Evolutionary conservation across 2,113 vertebrate genomes (phyloP), one percentile per base, ranked within the genome.

Genomic region (Murina feae): DNA sequence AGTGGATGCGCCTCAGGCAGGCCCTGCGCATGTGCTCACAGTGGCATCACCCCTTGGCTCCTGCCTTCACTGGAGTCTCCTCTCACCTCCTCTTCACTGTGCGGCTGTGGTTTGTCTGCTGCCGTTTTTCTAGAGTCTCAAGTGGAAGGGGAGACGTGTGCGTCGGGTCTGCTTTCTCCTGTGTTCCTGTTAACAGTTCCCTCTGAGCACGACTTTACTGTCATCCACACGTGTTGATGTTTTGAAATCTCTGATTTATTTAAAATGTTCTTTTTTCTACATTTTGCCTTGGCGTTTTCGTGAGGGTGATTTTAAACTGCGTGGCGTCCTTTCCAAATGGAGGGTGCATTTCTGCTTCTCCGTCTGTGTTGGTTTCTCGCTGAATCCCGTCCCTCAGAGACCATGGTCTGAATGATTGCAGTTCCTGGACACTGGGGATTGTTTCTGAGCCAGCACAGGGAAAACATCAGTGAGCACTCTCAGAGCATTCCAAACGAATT

Each of bases 41-140:
- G n/a, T 4, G 18, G 28, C 8, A 23, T 21, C 8, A 6, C 25
- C 20, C 21, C 0, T 28, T 0, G 3, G 6, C 42, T 5, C 28
- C 42, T 13, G 20, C 20, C 28, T 55, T 16, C 65, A 6, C 8
- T 25, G 68, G 60, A 14, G 25, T 35, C 16, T 30, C 0, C 39
- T 39, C 9, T 81, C n/a, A 6, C 5, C 49, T 11, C 74, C 76
- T 79, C 44, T 16, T 30, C 11, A 16, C 23, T 35, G 20, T 21
- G 3, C 0, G 6, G 2, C 51, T 35, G 28, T 17, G 5, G 68
- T 51, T 32, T 13, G 13, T 84, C 60, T 14, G 51, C 42, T 69
- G 25, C 20, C 1, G 18, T 51, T 72, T 89, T 89, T 49, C 51
- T 25, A 58, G 66, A 11, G 10, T 32, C n/a, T 74, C 20, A 49